Base-by-base conservation (phyloP, 2,797 vertebrate species). In the Sternarchorhynchus goeldii region DNA sequence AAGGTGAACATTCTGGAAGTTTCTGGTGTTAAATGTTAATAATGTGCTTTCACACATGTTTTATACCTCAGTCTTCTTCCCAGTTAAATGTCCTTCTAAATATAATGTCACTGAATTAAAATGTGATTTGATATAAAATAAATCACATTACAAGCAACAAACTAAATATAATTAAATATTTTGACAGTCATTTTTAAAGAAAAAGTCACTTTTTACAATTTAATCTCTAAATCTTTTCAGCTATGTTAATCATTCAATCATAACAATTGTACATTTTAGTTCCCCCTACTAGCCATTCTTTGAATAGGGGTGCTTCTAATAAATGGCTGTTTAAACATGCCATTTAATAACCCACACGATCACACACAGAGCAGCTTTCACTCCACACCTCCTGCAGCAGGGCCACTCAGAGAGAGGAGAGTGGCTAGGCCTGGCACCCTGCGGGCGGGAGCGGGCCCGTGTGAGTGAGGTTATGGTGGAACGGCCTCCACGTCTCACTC, bases 391-490 rank as follows among this genome's bases (percentile, higher is more conserved):
- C 78, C 71, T 78, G 72, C 70, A 29, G 45, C 31, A 39, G 16
- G 31, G 6, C 25, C 17, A 17, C 14, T 36, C 39, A 75, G 41
- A 77, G 60, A 72, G 57, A 66, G 65, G 53, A 62, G 74, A 76
- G 67, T 71, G 45, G 55, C 31, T 76, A 65, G 70, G 66, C 8
- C 32, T 57, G 56, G 65, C 71, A 69, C 34, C 66, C 68, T 45
- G 56, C 34, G 73, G 63, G 36, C 70, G 34, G n/a, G 16, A 64
- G 34, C 66, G 56, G 25, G 25, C 25, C 25, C 25, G 25, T 25
- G 25, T 55, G 76, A 66, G 12, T 55, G 76, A 66, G 18, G 87
- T 89, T 90, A 90, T 90, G 87, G 86, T 88, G 84, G 86, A 84
- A 83, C 87, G 89, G 86, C 87, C 88, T 88, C 87, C 18, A 41